Evolutionary conservation across 2,797 vertebrate species (phyloP), one percentile per base, ranked within the genome.

Genomic region (Oophaga sylvatica): DNA sequence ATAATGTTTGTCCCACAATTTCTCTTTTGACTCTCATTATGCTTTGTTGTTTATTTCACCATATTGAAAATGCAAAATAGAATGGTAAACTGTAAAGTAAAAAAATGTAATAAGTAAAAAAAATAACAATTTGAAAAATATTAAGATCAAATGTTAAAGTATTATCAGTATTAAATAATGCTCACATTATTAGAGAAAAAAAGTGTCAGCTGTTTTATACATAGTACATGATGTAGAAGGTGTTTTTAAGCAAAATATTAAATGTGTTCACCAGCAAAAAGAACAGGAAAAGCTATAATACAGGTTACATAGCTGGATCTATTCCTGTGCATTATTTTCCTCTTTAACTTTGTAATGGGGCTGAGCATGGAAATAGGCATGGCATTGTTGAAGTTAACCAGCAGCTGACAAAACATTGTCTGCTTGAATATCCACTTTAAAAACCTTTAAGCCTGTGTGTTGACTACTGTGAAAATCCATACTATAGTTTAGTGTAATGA

Each of bases 371-470:
- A 73, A 87, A 87, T 53, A 87, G 60, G 12, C 71, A 83, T 78
- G 20, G 63, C 53, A 59, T n/a, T 68, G 62, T 78, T 53, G 7
- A 87, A 26, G 57, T 71, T 75, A 86, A 29, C 53, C 63, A 86
- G 80, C 87, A 87, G 86, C 86, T 87, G 81, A 62, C 86, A 84
- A 79, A 88, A 88, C 59, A 84, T 35, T 35, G 76, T 80, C 56
- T 84, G 20, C 75, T 6, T 59, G 65, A 80, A 71, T 67, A 71
- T 67, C 68, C 45, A 17, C 20, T 88, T 79, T 53, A 84, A 79
- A 84, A 83, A 83, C 75, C 73, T 80, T 79, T 78, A 83, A 88
- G 81, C 81, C 75, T 73, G 12, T 80, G 81, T 79, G 87, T n/a
- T 83, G 81, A 88, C 87, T 80, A 88, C 81, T 84, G 81, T 80